These are phyloP conservation scores for Dicrostonyx torquatus DNA, from an alignment of 2,797 vertebrate species.

Conservation along the genomic window DNA sequence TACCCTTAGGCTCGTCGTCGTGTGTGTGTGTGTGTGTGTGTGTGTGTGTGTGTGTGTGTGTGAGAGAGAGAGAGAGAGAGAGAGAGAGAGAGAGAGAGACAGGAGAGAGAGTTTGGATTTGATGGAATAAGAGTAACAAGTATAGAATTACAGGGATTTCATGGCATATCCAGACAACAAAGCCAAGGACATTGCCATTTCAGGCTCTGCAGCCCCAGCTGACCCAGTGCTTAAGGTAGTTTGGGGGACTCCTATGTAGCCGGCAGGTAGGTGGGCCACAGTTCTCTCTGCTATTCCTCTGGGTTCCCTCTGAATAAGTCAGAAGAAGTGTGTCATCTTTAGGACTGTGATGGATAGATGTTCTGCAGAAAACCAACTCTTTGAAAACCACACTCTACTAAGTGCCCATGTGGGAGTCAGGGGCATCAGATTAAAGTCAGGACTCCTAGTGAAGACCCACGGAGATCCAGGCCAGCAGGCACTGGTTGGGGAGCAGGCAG, in stretches of 20 bases:
- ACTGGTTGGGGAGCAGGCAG: neutral
- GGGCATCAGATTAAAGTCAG: slow-evolving; percentile 33
- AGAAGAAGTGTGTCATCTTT: slow-evolving; percentile 39
- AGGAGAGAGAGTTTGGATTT: neutral
- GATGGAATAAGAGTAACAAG: neutral
- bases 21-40: neutral
- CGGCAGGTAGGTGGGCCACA: neutral
- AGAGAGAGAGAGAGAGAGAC: no score
- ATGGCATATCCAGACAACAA: neutral
- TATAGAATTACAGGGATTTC: neutral
- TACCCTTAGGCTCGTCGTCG: neutral
- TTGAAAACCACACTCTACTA: slow-evolving; percentile 65
- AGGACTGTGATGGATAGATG: slow-evolving; percentile 1
- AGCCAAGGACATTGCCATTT: neutral
- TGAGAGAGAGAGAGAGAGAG: no score
- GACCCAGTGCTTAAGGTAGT: neutral
- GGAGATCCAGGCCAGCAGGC: neutral
- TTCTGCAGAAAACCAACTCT: slow-evolving; percentile 56
- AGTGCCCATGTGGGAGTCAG: slow-evolving; percentile 40
- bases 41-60: neutral
- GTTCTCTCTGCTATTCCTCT: neutral
- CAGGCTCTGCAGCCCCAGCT: neutral
- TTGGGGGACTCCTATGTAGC: neutral
- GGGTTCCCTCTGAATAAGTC: neutral
- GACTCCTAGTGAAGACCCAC: neutral